Percentiles rank a stretch among this genome's conserved stretches.
These are phyloP conservation scores for Trogon surrucura DNA, from an alignment of 2,113 vertebrate genomes.

Conservation along the genomic window DNA sequence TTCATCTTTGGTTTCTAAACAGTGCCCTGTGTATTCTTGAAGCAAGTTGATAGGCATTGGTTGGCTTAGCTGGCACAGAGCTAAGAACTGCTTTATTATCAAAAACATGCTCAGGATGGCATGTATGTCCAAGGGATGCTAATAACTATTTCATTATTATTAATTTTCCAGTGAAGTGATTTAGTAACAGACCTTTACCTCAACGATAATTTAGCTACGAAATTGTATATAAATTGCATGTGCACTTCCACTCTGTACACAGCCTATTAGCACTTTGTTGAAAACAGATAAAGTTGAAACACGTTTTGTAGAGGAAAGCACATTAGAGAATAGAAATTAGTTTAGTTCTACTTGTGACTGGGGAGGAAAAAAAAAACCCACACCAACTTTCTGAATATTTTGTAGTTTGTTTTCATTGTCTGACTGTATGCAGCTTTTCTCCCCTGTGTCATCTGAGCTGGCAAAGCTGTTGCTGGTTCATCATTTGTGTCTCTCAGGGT, in stretches of 20 bases:
- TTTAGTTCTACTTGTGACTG: not conserved
- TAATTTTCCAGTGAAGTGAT: constrained; percentile 32
- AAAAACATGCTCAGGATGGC: constrained; percentile 6
- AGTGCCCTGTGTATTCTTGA: not conserved
- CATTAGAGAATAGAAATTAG: not conserved
- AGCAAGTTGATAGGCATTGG: not conserved
- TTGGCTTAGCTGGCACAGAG: not conserved
- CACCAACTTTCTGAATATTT: not conserved
- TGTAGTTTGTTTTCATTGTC: not conserved
- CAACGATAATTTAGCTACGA: constrained; percentile 20
- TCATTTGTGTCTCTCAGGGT: not conserved
- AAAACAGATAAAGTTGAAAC: constrained; percentile 23
- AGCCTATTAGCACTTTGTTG: constrained; percentile 5
- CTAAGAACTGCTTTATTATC: not conserved
- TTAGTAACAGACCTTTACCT: not conserved
- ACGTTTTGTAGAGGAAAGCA: not conserved
- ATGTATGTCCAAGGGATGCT: not conserved
- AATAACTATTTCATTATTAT: not conserved
- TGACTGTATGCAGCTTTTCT: not conserved
- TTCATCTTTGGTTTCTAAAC: not conserved
- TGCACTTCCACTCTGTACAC: not conserved
- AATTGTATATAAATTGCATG: constrained; percentile 22
- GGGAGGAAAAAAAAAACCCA: not conserved
- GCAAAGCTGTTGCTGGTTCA: not conserved
- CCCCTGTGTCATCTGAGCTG: not conserved